Evolutionary conservation across 1,140 invertebrate genomes (phyloP).

Genomic region (Heliconius himera): DNA sequence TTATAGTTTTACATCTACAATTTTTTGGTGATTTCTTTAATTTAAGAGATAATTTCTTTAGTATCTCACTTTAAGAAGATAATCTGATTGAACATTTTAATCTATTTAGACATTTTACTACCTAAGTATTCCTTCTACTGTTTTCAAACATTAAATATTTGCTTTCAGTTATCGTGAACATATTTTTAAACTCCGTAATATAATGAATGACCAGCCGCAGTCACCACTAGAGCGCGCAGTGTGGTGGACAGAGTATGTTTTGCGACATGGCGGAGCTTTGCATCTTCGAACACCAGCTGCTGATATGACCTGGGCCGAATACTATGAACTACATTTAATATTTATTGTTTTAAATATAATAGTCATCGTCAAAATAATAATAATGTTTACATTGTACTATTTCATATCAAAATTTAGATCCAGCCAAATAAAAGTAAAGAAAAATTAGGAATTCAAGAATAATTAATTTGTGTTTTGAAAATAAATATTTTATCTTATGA

Average conservation of each 20-base stretch:
- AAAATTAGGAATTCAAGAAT: not conserved
- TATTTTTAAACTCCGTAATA: conserved; percentile 17
- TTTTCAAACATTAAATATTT: not conserved
- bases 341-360: not conserved
- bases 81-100: too few relatives aligned
- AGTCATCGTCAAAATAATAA: not conserved
- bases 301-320: conserved; percentile 19
- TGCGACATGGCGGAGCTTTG: conserved; percentile 72
- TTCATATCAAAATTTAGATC: not conserved
- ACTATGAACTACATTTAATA: conserved; percentile 23
- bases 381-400: not conserved
- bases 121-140: too few relatives aligned
- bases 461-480: too few relatives aligned
- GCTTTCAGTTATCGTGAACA: conserved; percentile 40
- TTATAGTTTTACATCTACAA: too few relatives aligned
- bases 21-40: too few relatives aligned
- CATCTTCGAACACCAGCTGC: conserved; percentile 64
- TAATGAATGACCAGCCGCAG: conserved; percentile 80
- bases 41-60: too few relatives aligned
- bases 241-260: conserved; percentile 79
- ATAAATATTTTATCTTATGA: too few relatives aligned
- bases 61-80: too few relatives aligned
- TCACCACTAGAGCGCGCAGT: conserved; percentile 72
- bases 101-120: too few relatives aligned
- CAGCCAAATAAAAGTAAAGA: not conserved